Conservation (phyloP, 2,888 invertebrate species). For the Eumacrocentrus americanus region DNA sequence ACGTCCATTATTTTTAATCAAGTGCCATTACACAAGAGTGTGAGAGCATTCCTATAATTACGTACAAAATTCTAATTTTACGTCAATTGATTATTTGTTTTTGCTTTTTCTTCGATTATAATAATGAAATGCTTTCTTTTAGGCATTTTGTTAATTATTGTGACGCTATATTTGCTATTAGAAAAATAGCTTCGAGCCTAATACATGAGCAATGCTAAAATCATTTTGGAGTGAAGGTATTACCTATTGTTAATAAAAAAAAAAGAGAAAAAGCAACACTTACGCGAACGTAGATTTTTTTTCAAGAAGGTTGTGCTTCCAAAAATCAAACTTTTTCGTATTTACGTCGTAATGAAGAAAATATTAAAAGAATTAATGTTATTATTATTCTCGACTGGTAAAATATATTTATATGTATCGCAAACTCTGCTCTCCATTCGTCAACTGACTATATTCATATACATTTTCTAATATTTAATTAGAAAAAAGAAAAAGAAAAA, state of each 20-base stretch:
- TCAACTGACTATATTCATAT: neutral
- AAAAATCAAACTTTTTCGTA: conserved; percentile 17
- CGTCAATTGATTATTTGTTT: conserved; percentile 13
- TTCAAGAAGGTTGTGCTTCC: conserved; percentile 34
- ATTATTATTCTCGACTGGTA: neutral
- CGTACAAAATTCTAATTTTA: conserved; percentile 17
- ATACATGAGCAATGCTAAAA: neutral
- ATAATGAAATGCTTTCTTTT: neutral
- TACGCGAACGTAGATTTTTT: conserved; percentile 21
- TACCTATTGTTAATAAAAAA: too few species aligned
- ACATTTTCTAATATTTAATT: conserved; percentile 13
- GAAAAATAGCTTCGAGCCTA: conserved; percentile 1
- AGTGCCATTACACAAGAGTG: conserved; percentile 30
- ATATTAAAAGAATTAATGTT: neutral
- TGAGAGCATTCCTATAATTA: conserved; percentile 12
- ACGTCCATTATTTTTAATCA: conserved; percentile 34
- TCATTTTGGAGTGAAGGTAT: too few species aligned
- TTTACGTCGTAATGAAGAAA: conserved; percentile 10
- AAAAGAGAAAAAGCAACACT: neutral
- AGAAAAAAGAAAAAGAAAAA: conserved; percentile 3
- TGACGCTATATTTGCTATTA: neutral
- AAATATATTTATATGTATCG: conserved; percentile 26
- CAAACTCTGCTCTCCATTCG: conserved; percentile 23
- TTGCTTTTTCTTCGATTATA: conserved; percentile 27
- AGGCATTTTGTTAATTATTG: conserved; percentile 6